Evolutionary conservation across 2,113 vertebrate species (phyloP), one percentile per base, ranked within the genome.

Genomic region (Felis chaus): DNA sequence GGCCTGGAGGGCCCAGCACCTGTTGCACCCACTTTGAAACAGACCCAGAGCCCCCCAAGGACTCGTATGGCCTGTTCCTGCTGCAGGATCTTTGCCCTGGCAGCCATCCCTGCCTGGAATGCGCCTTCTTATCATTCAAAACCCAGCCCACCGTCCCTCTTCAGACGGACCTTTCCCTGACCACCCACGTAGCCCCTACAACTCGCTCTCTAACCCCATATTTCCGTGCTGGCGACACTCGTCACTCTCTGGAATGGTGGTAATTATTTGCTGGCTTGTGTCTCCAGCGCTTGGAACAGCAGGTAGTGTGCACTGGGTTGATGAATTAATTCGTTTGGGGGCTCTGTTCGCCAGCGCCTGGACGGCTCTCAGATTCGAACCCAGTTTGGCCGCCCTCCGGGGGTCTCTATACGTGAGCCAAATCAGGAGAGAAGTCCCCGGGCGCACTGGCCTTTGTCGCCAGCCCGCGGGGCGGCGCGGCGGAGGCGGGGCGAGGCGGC

Each of bases 1-100:
- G 57, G 27, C 31, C 91, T 80, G 39, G 36, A 21, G n/a, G 21
- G 15, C 31, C 8, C 29, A 13, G 61, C 39, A 29, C 25, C 16
- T 21, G 0, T 12, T 2, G 25, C 65, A 7, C 15, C 5, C 19
- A 9, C 31, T 11, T 9, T n/a, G 19, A 23, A n/a, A 21, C 0
- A 41, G 65, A 63, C 41, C 50, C 66, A 48, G 66, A 55, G 23
- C 69, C 9, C 69, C 13, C 23, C 33, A 39, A 16, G 80, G 36
- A 18, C 21, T 39, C n/a, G 8, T 33, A 23, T 29, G 48, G 48
- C n/a, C 55, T 18, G 25, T 68, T 89, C 39, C 41, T 4, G 15
- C 36, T 3, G 19, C 25, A 10, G 3, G 3, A 14, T 14, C 33
- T 45, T 86, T 55, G 45, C 25, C 33, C 14, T 81, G 6, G 19